A percentile compares a stretch with the other conserved stretches of the same genome.
phyloP scores from a whole-genome alignment of 2,797 vertebrate genomes.

The Malacoctenus gilli region DNA sequence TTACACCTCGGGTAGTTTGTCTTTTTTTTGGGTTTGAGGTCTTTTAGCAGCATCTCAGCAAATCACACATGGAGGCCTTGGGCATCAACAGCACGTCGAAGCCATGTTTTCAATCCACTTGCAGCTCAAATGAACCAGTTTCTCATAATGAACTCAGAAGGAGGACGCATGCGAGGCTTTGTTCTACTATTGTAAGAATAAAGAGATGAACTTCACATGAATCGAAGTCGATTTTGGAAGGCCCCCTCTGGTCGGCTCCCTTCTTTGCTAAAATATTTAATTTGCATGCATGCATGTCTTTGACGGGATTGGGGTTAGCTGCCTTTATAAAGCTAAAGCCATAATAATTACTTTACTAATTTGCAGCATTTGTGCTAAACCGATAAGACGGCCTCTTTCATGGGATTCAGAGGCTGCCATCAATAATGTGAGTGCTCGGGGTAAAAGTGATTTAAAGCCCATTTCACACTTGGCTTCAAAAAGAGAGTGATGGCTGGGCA shows the following conservation, averaged over 20 bases:
- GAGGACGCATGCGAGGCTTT: constrained; percentile 20
- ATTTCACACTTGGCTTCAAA: constrained; percentile 79
- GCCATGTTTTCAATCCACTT: constrained; percentile 48
- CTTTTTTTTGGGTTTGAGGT: constrained; percentile 2
- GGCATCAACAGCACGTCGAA: constrained; percentile 52
- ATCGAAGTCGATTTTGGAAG: constrained; percentile 34
- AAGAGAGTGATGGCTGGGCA: constrained; percentile 58
- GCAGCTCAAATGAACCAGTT: constrained; percentile 34
- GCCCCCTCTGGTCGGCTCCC: constrained; percentile 55
- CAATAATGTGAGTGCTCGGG: constrained; percentile 69
- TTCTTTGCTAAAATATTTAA: constrained; percentile 57
- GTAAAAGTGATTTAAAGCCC: constrained; percentile 76
- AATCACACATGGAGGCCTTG: constrained; percentile 47
- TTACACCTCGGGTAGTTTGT: constrained; percentile 15
- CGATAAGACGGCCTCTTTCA: constrained; percentile 70
- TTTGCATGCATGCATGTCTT: constrained; percentile 56
- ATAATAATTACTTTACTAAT: constrained; percentile 76
- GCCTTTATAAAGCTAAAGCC: constrained; percentile 63
- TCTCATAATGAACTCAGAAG: constrained; percentile 30
- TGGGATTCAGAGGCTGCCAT: constrained; percentile 67
- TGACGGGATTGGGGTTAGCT: constrained; percentile 60
- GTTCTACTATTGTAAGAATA: constrained; percentile 21
- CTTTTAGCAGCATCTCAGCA: constrained; percentile 19
- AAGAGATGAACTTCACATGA: constrained; percentile 50
- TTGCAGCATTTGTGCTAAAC: constrained; percentile 70